Base-by-base conservation (phyloP, 2,888 invertebrate genomes). In the Nebria salina region DNA sequence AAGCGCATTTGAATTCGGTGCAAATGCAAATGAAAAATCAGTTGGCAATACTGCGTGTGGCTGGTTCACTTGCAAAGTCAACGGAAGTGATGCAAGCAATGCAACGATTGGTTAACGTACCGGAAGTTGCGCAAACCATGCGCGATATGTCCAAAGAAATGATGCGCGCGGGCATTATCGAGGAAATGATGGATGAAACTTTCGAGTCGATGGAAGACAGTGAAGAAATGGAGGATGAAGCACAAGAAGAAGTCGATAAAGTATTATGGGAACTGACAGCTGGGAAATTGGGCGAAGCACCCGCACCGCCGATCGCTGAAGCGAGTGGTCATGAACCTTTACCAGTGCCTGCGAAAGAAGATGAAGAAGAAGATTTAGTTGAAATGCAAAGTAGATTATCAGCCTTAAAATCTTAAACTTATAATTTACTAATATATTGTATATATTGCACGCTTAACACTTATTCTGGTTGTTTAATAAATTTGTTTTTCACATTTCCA, bases 41-140 rank as follows among this genome's bases (percentile, higher is more conserved):
- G 89, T 90, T 98, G 96, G 98, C 98, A n/a, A 97, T 97, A 9
- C 90, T 99, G 83, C 92, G 98, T 85, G 95, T 98, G 11, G 97
- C 98, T 41, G 98, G 98, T 6, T 94, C 98, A 0, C 89, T 99
- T 75, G 93, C 96, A 86, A 98, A 98, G 88, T 98, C 98, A 42
- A 98, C 98, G 1, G 98, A 98, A 91, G 98, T 99, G 0, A 99
- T 99, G 99, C 95, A 96, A 89, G 96, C 97, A 0, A 99, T 99
- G 98, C 98, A 98, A 87, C 93, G 94, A 5, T 90, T 99, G 7
- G 90, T 99, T 2, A 93, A 95, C 84, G 92, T 98, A 15, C 98
- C 98, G 0, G 99, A 99, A 89, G 93, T 99, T 2, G 96, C 98
- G 0, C 94, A 94, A 66, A 98, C 97, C 0, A 99, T 99, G 99